Percentiles rank a stretch among this genome's conserved stretches.
These are phyloP conservation scores for Adelosebastes latens DNA, from an alignment of 2,797 vertebrate species.

Conservation along the genomic window DNA sequence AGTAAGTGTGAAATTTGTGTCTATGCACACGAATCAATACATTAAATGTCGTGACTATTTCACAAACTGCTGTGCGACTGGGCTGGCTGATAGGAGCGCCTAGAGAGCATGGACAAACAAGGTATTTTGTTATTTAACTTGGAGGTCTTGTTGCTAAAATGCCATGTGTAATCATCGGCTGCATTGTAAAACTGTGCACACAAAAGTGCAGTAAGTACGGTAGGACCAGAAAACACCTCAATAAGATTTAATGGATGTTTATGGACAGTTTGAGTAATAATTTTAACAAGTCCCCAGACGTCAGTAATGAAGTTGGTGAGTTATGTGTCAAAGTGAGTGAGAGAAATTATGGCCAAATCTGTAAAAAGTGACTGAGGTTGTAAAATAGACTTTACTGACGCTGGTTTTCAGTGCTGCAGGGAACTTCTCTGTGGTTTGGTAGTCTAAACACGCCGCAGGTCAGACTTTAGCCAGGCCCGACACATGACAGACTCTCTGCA, in stretches of 20 bases:
- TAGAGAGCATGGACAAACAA: background rate
- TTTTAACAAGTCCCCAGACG: background rate
- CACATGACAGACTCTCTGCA: conserved; percentile 14
- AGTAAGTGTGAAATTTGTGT: background rate
- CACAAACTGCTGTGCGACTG: too few species aligned
- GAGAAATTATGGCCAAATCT: background rate
- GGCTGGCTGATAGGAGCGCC: background rate
- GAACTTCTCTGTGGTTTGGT: background rate
- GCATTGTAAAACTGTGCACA: background rate
- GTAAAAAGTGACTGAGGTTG: background rate
- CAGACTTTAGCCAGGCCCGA: conserved; percentile 4
- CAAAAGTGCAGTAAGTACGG: background rate
- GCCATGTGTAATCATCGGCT: background rate
- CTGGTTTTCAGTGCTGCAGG: background rate
- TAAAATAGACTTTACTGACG: background rate
- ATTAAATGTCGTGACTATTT: too few species aligned
- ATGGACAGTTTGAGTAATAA: background rate
- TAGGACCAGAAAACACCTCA: background rate
- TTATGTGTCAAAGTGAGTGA: background rate
- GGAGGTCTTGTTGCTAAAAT: background rate
- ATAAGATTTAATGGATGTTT: background rate
- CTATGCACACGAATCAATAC: accelerated
- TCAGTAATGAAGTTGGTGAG: background rate
- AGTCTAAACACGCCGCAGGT: conserved; percentile 24
- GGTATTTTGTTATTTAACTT: background rate